These are phyloP conservation scores for Poecilia latipinna DNA, from an alignment of 2,113 vertebrate genomes.

Conservation along the genomic window DNA sequence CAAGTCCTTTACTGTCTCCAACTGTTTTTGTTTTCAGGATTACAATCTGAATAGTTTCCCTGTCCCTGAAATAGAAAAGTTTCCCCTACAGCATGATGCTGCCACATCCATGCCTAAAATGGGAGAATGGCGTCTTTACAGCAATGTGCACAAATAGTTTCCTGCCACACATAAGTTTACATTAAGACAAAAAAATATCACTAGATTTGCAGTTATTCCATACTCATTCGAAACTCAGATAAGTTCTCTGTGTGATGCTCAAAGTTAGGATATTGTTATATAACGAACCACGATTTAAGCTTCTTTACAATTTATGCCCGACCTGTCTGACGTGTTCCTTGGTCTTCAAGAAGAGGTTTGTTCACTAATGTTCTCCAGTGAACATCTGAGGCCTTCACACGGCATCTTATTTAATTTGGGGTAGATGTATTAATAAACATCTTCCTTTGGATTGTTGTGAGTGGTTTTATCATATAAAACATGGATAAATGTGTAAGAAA, in stretches of 20 bases:
- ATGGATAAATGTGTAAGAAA: too few relatives aligned
- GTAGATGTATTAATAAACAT: not conserved
- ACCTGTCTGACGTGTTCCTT: too few relatives aligned
- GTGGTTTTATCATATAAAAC: not conserved
- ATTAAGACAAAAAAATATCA: too few relatives aligned
- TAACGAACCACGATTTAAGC: too few relatives aligned
- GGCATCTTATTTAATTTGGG: too few relatives aligned
- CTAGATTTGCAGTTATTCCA: too few relatives aligned
- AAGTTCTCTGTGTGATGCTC: not conserved
- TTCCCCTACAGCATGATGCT: not conserved
- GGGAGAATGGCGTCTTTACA: not conserved
- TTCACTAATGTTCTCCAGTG: not conserved
- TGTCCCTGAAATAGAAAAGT: not conserved
- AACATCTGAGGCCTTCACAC: too few relatives aligned
- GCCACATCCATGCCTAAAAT: not conserved
- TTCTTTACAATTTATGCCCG: too few relatives aligned
- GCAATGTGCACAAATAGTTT: not conserved
- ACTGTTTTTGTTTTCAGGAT: not conserved
- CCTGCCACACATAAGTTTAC: not conserved
- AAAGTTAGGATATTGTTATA: not conserved
- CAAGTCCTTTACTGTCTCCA: not conserved
- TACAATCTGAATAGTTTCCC: not conserved
- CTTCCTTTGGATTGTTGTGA: not conserved
- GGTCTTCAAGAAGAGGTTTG: not conserved
- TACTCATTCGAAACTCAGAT: not conserved